phyloP scores from a whole-genome alignment of 1,140 invertebrate genomes.

The Trichomalopsis sarcophagae region DNA sequence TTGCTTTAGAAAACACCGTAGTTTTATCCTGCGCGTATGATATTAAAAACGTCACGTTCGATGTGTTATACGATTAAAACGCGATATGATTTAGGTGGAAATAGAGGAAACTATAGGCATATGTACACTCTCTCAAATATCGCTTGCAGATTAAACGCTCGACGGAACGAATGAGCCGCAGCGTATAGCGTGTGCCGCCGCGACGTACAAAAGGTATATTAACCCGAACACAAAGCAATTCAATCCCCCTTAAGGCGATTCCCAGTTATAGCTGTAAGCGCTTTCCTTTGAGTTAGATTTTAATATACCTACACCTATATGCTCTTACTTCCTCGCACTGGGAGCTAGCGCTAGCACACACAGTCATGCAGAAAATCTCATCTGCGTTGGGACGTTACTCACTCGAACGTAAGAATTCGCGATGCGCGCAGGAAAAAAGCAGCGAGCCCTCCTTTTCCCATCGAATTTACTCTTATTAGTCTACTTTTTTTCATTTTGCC shows the following conservation, averaged over 20 bases:
- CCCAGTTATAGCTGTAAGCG: conserved; percentile 16
- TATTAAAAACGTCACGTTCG: too few species aligned
- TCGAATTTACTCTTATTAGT: conserved; percentile 48
- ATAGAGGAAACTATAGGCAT: too few species aligned
- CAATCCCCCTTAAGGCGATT: conserved; percentile 21
- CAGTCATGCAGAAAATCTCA: conserved; percentile 29
- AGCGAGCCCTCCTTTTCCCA: neutral
- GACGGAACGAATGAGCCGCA: neutral
- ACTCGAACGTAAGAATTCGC: conserved; percentile 8
- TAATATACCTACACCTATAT: conserved; percentile 1
- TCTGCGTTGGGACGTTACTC: neutral
- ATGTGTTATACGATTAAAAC: too few species aligned
- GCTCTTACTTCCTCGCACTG: neutral
- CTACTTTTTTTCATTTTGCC: conserved; percentile 42
- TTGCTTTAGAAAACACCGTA: too few species aligned
- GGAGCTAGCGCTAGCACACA: neutral
- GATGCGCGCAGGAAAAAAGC: neutral
- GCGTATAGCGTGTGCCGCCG: too few species aligned
- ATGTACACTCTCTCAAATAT: neutral
- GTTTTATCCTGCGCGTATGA: too few species aligned
- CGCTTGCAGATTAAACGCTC: neutral
- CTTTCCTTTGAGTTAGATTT: conserved; percentile 29
- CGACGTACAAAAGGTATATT: conserved; percentile 13
- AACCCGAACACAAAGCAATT: conserved; percentile 18
- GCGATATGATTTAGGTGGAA: too few species aligned